These are phyloP conservation scores for Heteromyza rotundicornis DNA, from an alignment of 2,888 invertebrate species.

Conservation along the genomic window DNA sequence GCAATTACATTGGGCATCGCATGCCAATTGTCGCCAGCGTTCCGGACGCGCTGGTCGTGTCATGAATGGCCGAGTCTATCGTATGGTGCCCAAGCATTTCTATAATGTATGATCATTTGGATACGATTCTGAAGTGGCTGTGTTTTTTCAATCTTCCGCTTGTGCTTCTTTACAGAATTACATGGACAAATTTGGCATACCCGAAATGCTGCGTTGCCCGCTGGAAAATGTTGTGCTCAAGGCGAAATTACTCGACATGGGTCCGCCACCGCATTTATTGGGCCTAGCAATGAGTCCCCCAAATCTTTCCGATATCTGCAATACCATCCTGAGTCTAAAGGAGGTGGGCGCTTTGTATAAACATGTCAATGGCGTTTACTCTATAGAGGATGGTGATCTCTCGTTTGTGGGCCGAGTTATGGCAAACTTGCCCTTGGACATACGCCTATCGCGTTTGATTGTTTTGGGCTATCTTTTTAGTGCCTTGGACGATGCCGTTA, in stretches of 20 bases:
- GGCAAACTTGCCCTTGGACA: slow-evolving; percentile 82
- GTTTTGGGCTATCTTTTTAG: slow-evolving; percentile 86
- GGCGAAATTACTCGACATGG: slow-evolving; percentile 82
- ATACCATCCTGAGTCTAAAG: slow-evolving; percentile 84
- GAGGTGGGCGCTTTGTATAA: slow-evolving; percentile 81
- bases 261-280: slow-evolving; percentile 78
- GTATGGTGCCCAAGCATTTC: slow-evolving; percentile 73
- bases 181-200: slow-evolving; percentile 67
- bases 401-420: slow-evolving; percentile 86
- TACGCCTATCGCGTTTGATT: slow-evolving; percentile 81
- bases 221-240: slow-evolving; percentile 80
- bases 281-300: slow-evolving; percentile 89
- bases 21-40: slow-evolving; percentile 87
- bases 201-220: slow-evolving; percentile 83
- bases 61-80: slow-evolving; percentile 82
- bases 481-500: slow-evolving; percentile 80
- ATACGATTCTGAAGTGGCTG: too few species aligned
- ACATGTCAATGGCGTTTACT: slow-evolving; percentile 65
- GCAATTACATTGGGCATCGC: slow-evolving; percentile 85
- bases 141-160: not conserved
- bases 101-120: slow-evolving; percentile 72
- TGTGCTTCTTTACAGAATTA: slow-evolving; percentile 58
- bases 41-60: slow-evolving; percentile 91
- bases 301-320: slow-evolving; percentile 78
- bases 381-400: slow-evolving; percentile 79